Base-by-base conservation (phyloP, 2,888 invertebrate species). In the Helleia helle region DNA sequence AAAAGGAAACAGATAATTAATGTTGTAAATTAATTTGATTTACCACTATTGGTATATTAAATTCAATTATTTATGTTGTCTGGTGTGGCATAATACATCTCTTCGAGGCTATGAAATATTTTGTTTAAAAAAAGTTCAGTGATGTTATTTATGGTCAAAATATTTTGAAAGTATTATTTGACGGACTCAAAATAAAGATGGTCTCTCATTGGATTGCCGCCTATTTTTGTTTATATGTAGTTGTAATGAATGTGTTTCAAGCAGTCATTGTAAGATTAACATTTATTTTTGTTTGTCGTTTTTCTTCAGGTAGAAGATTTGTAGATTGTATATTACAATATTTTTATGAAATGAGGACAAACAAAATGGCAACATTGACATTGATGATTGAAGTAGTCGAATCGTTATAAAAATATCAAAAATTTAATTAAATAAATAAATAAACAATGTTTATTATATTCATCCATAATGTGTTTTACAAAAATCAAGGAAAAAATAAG, bases 151-250 rank as follows among this genome's bases (percentile, higher is more conserved):
- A 41, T 40, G 46, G 38, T 41, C 46, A 43, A 41, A 43, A 18
- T 36, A 27, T 37, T 24, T 12, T 22, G 29, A 36, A 38, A 46
- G 46, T 46, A 46, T 46, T 46, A 43, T 41, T 38, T 41, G 12
- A 12, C 27, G 34, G 34, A 43, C 31, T 31, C 36, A 17, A 31
- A 45, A 37, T 9, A 13, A 11, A 12, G 27, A 42, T 44, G 41
- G 43, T 47, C 43, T 49, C 39, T 29, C 29, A 50, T 38, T 46
- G 24, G 41, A 46, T 43, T 41, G 39, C 51, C 51, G 51, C 51
- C 51, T 51, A 51, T 46, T 47, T 22, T 44, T 15, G 26, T 31
- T 31, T 40, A 9, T 17, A n/a, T n/a, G n/a, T n/a, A 24, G 22
- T 8, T 24, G 27, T 38, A 38, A 26, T 26, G 17, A 25, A 12